Conservation (phyloP, 2,888 invertebrate species). For the Abrostola triplasia region DNA sequence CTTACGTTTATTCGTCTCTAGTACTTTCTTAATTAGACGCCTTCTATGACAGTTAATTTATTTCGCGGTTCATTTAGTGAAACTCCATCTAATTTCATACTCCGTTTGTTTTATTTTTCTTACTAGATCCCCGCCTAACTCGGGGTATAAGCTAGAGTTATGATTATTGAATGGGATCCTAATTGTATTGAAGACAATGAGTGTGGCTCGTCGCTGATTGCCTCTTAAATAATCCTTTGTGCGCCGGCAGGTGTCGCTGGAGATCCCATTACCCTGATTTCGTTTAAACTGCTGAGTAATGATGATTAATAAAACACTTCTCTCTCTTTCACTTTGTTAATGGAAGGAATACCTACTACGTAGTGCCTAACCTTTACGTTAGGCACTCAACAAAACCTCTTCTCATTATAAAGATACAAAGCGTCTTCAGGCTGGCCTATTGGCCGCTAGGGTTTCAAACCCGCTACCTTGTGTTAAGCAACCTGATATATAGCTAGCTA, state of each 20-base stretch:
- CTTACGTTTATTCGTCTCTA: neutral
- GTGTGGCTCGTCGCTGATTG: constrained; percentile 21
- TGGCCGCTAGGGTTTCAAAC: too few relatives aligned
- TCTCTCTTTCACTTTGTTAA: too few relatives aligned
- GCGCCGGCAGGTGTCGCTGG: constrained; percentile 12
- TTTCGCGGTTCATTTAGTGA: constrained; percentile 19
- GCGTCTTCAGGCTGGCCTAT: too few relatives aligned
- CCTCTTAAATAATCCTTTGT: constrained; percentile 15
- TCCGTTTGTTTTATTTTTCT: constrained; percentile 13
- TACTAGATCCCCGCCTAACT: too few relatives aligned
- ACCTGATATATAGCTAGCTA: too few relatives aligned
- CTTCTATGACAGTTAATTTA: constrained; percentile 15
- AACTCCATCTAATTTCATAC: constrained; percentile 18
- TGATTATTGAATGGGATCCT: constrained; percentile 21
- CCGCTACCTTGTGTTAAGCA: too few relatives aligned
- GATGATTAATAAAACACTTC: neutral
- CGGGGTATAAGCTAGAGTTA: constrained; percentile 14
- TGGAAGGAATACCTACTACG: too few relatives aligned
- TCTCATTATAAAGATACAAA: too few relatives aligned
- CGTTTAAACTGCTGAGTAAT: neutral
- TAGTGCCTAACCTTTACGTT: too few relatives aligned
- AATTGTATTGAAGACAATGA: constrained; percentile 29
- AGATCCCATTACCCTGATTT: constrained; percentile 16
- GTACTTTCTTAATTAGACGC: neutral
- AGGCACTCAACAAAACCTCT: too few relatives aligned